Percentiles rank a stretch among this genome's conserved stretches.
Evolutionary conservation across 2,888 invertebrate species (phyloP).

Genomic region (Tupiocoris notatus): DNA sequence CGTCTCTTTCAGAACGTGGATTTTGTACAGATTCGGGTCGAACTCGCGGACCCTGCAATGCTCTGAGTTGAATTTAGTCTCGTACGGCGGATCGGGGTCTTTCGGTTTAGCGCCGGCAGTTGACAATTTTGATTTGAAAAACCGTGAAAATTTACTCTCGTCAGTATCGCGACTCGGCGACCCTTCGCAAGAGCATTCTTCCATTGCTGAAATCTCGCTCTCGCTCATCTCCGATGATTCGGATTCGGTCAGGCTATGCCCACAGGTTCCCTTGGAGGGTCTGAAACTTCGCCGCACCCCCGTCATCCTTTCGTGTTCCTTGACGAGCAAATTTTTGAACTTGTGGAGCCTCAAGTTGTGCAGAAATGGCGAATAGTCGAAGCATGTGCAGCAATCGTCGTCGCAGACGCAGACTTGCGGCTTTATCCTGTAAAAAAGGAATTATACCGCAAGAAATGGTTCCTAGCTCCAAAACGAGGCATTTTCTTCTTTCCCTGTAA

Average conservation of each 20-base stretch:
- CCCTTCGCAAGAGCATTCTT: too few relatives aligned
- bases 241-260: neutral
- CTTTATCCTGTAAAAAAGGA: constrained; percentile 10
- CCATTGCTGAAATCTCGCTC: too few relatives aligned
- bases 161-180: too few relatives aligned
- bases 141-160: neutral
- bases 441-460: too few relatives aligned
- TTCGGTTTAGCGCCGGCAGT: neutral
- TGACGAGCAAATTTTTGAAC: neutral
- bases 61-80: constrained; percentile 16
- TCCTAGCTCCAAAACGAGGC: too few relatives aligned
- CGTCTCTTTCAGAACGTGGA: neutral
- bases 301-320: neutral
- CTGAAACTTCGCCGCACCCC: too few relatives aligned
- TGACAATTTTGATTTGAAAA: neutral
- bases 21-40: constrained; percentile 22
- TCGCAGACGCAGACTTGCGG: constrained; percentile 27
- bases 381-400: constrained; percentile 25
- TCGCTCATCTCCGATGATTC: neutral
- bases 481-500: too few relatives aligned
- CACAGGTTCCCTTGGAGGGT: too few relatives aligned
- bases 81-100: constrained; percentile 16
- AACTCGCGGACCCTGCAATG: constrained; percentile 16
- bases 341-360: constrained; percentile 35
- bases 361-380: constrained; percentile 26